Conservation (phyloP, 2,113 vertebrate species). For the Hypanus sabinus region DNA sequence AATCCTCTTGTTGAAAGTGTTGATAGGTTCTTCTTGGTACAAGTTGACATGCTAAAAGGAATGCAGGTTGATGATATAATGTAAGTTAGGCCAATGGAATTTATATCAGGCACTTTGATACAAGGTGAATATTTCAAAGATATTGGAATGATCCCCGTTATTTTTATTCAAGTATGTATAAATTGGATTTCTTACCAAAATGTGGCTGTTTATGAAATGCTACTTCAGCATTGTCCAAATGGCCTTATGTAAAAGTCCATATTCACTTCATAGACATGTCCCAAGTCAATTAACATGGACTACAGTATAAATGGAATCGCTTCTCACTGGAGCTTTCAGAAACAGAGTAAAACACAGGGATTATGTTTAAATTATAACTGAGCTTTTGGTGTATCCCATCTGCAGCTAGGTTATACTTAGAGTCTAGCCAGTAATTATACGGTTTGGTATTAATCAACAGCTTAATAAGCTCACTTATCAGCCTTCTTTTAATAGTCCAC, state of each 20-base stretch:
- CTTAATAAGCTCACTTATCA: slow-evolving; percentile 17
- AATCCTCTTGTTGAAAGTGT: not conserved
- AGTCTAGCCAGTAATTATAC: slow-evolving; percentile 11
- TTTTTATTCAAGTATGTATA: not conserved
- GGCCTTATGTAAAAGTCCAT: not conserved
- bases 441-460: not conserved
- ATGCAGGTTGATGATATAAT: not conserved
- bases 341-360: slow-evolving; percentile 13
- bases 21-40: not conserved
- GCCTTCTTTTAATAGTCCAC: not conserved
- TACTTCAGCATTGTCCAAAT: not conserved
- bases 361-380: not conserved
- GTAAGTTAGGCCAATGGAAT: not conserved
- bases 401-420: slow-evolving; percentile 22
- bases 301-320: not conserved
- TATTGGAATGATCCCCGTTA: not conserved
- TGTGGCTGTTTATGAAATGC: not conserved
- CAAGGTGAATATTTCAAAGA: not conserved
- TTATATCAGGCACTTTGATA: not conserved
- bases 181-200: not conserved
- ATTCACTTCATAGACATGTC: not conserved
- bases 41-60: not conserved
- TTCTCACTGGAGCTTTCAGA: not conserved
- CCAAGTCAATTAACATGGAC: not conserved
- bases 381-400: not conserved